phyloP scores from a whole-genome alignment of 2,888 invertebrate species.

The Papilio gigon region DNA sequence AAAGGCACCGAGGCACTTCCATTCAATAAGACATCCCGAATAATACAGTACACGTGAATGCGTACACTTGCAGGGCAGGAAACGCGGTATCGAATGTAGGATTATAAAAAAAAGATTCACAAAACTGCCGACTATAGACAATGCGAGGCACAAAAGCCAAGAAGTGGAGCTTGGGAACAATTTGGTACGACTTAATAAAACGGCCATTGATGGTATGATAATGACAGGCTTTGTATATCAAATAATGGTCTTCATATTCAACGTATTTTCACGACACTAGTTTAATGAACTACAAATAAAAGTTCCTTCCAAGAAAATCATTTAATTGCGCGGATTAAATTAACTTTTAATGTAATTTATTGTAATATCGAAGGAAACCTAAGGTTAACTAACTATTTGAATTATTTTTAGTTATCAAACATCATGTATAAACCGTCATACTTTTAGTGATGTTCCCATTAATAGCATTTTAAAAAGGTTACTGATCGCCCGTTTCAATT shows the following conservation, averaged over 20 bases:
- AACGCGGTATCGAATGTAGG: constrained; percentile 77
- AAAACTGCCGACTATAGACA: constrained; percentile 62
- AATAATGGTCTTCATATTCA: constrained; percentile 4
- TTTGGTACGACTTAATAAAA: constrained; percentile 51
- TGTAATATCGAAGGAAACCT: too few species aligned
- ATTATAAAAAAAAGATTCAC: constrained; percentile 59
- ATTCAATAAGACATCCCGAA: constrained; percentile 65
- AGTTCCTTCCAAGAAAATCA: not conserved
- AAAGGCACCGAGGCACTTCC: constrained; percentile 78
- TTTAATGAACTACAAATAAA: not conserved
- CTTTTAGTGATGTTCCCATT: not conserved
- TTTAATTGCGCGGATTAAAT: not conserved
- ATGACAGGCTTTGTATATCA: constrained; percentile 49
- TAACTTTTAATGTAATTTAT: not conserved
- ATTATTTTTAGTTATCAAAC: too few species aligned
- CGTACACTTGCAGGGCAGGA: constrained; percentile 78
- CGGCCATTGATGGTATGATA: constrained; percentile 51
- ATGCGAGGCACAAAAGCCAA: constrained; percentile 57
- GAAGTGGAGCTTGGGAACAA: constrained; percentile 59
- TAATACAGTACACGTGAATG: constrained; percentile 61
- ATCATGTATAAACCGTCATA: not conserved
- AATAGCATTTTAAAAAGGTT: constrained; percentile 30
- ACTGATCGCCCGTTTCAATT: constrained; percentile 27
- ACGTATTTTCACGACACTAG: not conserved
- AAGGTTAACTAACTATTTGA: too few species aligned